These are phyloP conservation scores for Schizotus pectinicornis DNA, from an alignment of 2,888 invertebrate species.

Conservation along the genomic window DNA sequence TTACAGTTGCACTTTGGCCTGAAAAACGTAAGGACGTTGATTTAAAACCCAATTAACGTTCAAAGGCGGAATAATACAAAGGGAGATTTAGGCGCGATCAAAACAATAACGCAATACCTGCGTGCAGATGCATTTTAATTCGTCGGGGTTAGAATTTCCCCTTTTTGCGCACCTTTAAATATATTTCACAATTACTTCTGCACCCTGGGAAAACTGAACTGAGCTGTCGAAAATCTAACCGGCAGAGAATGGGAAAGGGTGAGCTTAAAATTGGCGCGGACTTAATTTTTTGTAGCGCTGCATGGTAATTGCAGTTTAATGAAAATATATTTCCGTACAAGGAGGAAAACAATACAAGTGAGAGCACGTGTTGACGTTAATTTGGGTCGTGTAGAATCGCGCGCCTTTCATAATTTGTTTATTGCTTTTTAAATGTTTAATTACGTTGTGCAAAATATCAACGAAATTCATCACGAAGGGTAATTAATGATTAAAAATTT, in stretches of 20 bases:
- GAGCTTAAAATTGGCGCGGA: constrained; percentile 10
- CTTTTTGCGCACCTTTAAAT: constrained; percentile 13
- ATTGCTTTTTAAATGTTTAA: constrained; percentile 16
- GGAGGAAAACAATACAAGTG: constrained; percentile 11
- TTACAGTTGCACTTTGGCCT: no score
- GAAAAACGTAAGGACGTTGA: neutral
- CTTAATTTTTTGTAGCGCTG: constrained; percentile 14
- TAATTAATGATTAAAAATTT: neutral
- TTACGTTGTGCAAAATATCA: neutral
- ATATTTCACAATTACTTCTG: constrained; percentile 16
- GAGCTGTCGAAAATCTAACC: constrained; percentile 14
- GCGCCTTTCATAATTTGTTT: constrained; percentile 15
- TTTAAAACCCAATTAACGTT: constrained; percentile 5
- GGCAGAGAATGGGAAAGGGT: constrained; percentile 6
- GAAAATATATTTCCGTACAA: constrained; percentile 22
- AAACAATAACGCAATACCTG: constrained; percentile 8
- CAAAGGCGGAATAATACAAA: constrained; percentile 4
- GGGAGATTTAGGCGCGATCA: constrained; percentile 2
- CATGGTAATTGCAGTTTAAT: constrained; percentile 26
- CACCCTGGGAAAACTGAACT: constrained; percentile 14
- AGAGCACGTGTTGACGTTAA: constrained; percentile 5
- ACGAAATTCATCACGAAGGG: no score
- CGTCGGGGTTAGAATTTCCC: constrained; percentile 2
- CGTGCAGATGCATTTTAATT: constrained; percentile 16
- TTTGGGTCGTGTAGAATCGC: constrained; percentile 2